Evolutionary conservation across 2,113 vertebrate genomes (phyloP).

Genomic region (Heterocephalus glaber): DNA sequence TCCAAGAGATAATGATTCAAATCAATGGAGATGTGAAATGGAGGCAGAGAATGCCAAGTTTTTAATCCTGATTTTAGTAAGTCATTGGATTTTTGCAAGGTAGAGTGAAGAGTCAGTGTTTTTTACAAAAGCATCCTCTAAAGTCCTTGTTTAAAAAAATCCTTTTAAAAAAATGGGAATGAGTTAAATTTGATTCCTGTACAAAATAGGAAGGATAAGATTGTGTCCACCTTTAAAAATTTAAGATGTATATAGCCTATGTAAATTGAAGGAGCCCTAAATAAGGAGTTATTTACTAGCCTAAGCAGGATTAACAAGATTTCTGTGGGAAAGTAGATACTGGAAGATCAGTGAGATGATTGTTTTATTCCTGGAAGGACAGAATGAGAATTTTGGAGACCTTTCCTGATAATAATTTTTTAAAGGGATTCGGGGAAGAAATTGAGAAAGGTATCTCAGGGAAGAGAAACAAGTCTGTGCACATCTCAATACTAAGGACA

Average conservation of each 20-base stretch:
- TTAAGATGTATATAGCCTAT: not conserved
- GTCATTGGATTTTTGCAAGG: no score
- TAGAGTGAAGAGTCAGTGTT: no score
- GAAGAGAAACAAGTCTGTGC: not conserved
- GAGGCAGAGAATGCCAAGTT: no score
- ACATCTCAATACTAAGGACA: not conserved
- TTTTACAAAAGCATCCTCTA: no score
- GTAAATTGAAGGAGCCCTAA: not conserved
- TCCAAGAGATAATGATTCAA: no score
- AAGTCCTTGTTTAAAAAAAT: not conserved
- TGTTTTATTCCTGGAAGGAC: not conserved
- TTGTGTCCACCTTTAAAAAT: not conserved
- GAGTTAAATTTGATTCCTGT: constrained; percentile 19
- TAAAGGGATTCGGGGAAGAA: not conserved
- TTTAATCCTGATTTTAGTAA: no score
- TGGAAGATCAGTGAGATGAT: not conserved
- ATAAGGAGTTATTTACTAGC: not conserved
- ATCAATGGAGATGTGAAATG: no score
- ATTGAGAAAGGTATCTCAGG: no score
- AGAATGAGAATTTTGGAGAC: not conserved
- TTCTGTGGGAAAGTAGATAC: not conserved
- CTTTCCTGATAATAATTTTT: not conserved
- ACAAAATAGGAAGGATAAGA: not conserved
- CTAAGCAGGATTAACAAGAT: not conserved
- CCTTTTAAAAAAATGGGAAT: not conserved